Evolutionary conservation across 2,797 vertebrate species (phyloP), one percentile per base, ranked within the genome.

Genomic region (Pagetopsis macropterus): DNA sequence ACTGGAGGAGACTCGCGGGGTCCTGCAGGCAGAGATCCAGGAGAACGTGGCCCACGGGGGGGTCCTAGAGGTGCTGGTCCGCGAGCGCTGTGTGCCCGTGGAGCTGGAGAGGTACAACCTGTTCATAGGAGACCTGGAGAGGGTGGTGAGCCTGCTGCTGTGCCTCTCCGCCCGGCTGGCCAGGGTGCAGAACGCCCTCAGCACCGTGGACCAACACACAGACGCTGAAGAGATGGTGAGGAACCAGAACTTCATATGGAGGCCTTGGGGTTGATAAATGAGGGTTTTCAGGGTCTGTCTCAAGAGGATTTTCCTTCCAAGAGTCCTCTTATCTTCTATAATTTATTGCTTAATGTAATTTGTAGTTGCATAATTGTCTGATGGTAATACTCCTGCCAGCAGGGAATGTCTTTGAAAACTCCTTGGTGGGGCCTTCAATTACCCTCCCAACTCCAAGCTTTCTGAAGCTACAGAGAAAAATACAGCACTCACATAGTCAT

Each of bases 101-200:
- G 96, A 98, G 82, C 89, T 95, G 6, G 95, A 99, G 89, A 91
- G 96, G 37, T 99, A 98, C 91, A 50, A 73, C 65, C 93, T 96
- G 81, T 99, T 99, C 90, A 93, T 99, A 0, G 96, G 94, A 0
- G 97, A 99, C 91, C 89, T 99, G 87, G 97, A 99, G 92, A 95
- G 97, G 5, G 98, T 99, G n/a, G 91, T 99, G 64, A 98, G 90
- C 88, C 95, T 99, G 81, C 82, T 99, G 83, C 90, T 99, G 70
- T 97, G 97, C 72, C 88, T 99, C 60, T 97, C 97, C 3, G 96
- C 95, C 48, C 95, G 98, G 50, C 94, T 99, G 2, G 95, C 95
- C 76, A 93, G 98, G 0, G 96, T 99, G 2, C 95, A 96, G 76
- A 95, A 95, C 0, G 96, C 98, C 57, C 88, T 99, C 83, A 95